Percentiles rank a stretch among this genome's conserved stretches.
Conservation (phyloP, 2,888 invertebrate species). For the Galeopsomyia nigrocyanea region DNA sequence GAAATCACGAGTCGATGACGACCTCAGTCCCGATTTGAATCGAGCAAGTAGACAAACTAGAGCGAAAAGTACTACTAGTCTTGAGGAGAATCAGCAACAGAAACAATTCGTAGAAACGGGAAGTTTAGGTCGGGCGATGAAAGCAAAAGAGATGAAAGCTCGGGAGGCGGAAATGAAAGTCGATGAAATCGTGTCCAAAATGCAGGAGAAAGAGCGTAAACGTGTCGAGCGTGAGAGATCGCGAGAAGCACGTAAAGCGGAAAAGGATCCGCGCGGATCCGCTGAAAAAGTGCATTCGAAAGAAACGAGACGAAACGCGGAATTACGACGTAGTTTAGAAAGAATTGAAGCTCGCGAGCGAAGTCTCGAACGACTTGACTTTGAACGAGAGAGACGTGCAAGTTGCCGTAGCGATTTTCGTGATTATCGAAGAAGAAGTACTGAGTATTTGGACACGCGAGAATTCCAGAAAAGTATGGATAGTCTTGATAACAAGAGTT, state of each 20-base stretch:
- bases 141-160: slow-evolving; percentile 55
- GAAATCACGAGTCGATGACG: slow-evolving; percentile 66
- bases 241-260: slow-evolving; percentile 55
- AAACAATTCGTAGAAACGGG: slow-evolving; percentile 62
- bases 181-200: slow-evolving; percentile 55
- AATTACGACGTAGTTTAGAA: slow-evolving; percentile 62
- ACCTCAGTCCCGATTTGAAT: slow-evolving; percentile 60
- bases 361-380: slow-evolving; percentile 57
- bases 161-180: slow-evolving; percentile 55
- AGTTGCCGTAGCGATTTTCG: slow-evolving; percentile 52
- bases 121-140: slow-evolving; percentile 62
- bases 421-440: slow-evolving; percentile 56
- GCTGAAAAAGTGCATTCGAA: slow-evolving; percentile 56
- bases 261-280: slow-evolving; percentile 53
- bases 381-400: slow-evolving; percentile 49
- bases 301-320: slow-evolving; percentile 55
- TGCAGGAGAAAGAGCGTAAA: slow-evolving; percentile 60
- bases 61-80: slow-evolving; percentile 63
- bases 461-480: slow-evolving; percentile 58
- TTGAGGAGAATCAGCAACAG: slow-evolving; percentile 58
- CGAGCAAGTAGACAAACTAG: slow-evolving; percentile 55
- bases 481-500: slow-evolving; percentile 51
- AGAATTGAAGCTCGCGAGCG: slow-evolving; percentile 58
- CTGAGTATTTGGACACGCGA: slow-evolving; percentile 59
- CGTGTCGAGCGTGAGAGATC: slow-evolving; percentile 61